phyloP scores from a whole-genome alignment of 2,888 invertebrate species.

The Calliopum simillimum region DNA sequence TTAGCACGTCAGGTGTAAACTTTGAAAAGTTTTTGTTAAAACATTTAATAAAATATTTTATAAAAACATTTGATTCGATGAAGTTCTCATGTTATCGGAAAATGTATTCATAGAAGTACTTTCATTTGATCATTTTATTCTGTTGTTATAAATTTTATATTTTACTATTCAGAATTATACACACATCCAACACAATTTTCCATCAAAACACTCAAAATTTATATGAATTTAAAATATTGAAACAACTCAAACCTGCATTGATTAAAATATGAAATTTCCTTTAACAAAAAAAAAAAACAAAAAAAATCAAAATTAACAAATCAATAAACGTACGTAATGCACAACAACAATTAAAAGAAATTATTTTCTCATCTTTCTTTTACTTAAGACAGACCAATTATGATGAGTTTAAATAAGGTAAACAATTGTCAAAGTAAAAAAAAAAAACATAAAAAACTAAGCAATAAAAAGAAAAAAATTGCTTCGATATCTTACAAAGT shows the following conservation, averaged over 20 bases:
- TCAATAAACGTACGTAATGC: slow-evolving; percentile 30
- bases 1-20: no score
- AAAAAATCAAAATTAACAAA: slow-evolving; percentile 15
- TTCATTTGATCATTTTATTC: no score
- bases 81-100: no score
- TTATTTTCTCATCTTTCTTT: slow-evolving; percentile 68
- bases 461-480: slow-evolving; percentile 5
- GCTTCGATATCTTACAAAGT: not conserved
- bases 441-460: slow-evolving; percentile 37
- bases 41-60: no score
- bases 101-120: no score
- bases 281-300: slow-evolving; percentile 20
- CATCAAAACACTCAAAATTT: no score
- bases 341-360: slow-evolving; percentile 60
- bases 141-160: no score
- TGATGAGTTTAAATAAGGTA: slow-evolving; percentile 67
- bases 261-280: slow-evolving; percentile 19
- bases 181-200: no score
- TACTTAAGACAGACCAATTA: slow-evolving; percentile 66
- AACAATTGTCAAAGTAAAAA: slow-evolving; percentile 56
- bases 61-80: no score
- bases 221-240: no score
- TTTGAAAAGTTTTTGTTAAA: no score
- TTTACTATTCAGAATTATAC: no score
- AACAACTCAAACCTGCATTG: not conserved